Evolutionary conservation across 37 sponge, comb jelly and placozoan species (phyloP).

Genomic region (Haliclona indistincta): DNA sequence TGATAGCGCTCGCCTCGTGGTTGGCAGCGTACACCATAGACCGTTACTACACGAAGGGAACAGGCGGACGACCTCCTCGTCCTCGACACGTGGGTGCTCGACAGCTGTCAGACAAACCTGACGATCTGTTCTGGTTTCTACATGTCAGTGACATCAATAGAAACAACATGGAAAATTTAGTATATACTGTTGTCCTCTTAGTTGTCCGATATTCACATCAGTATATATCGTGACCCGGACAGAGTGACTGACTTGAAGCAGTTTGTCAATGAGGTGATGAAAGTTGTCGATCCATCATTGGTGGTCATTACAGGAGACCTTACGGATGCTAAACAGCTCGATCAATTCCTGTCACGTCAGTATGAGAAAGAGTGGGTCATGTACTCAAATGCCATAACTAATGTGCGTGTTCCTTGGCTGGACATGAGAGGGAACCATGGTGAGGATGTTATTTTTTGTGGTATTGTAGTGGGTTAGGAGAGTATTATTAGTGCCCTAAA

Average conservation of each 20-base stretch:
- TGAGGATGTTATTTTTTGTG: not conserved
- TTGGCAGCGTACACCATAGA: no score
- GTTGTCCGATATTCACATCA: conserved; percentile 88
- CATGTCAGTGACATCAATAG: not conserved
- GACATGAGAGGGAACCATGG: conserved; percentile 93
- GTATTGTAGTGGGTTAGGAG: no score
- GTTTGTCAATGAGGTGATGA: conserved; percentile 3
- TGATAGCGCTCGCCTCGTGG: no score
- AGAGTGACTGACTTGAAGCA: conserved; percentile 15
- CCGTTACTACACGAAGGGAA: no score
- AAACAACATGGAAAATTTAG: not conserved
- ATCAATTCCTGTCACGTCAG: conserved; percentile 60
- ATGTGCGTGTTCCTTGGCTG: conserved; percentile 65
- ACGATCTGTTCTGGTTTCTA: not conserved
- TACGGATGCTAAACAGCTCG: conserved; percentile 72
- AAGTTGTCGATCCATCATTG: conserved; percentile 18
- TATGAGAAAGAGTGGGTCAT: conserved; percentile 72
- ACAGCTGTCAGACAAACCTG: no score
- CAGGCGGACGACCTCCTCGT: not conserved
- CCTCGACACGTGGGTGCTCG: not conserved
- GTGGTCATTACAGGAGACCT: conserved; percentile 67
- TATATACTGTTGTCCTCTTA: conserved; percentile 10
- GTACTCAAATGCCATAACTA: conserved; percentile 33
- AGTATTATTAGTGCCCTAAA: not conserved
- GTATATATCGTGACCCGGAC: conserved; percentile 19